These are phyloP conservation scores for Microhierax caerulescens DNA, from an alignment of 2,797 vertebrate genomes.

Conservation along the genomic window DNA sequence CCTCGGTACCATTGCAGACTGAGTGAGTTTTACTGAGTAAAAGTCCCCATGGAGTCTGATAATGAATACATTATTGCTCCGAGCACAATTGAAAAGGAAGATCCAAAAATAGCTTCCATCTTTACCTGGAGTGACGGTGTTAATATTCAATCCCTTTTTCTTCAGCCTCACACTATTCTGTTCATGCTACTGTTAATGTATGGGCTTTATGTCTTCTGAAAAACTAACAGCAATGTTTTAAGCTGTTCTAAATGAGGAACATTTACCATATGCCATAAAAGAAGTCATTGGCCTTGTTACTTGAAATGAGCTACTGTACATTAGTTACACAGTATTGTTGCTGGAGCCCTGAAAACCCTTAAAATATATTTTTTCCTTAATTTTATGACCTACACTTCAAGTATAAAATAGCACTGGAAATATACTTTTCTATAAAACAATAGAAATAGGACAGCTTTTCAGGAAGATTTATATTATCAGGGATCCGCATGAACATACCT, in stretches of 20 bases:
- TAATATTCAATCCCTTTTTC: conserved; percentile 53
- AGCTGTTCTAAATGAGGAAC: conserved; percentile 32
- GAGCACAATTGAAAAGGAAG: conserved; percentile 53
- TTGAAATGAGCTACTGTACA: conserved; percentile 31
- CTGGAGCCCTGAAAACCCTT: conserved; percentile 35
- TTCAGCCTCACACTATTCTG: conserved; percentile 5
- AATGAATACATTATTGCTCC: conserved; percentile 62
- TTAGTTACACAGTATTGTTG: not conserved
- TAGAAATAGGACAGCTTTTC: conserved; percentile 35
- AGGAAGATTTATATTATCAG: conserved; percentile 49
- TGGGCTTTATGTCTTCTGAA: not conserved
- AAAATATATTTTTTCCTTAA: conserved; percentile 37
- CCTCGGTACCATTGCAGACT: not conserved
- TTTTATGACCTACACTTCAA: conserved; percentile 28
- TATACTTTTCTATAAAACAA: conserved; percentile 46
- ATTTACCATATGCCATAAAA: not conserved
- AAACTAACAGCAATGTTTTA: conserved; percentile 42
- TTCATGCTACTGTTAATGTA: not conserved
- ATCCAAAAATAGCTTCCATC: conserved; percentile 56
- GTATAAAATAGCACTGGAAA: conserved; percentile 37
- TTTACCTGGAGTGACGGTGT: conserved; percentile 48
- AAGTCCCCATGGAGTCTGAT: conserved; percentile 31
- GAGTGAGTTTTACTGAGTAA: conserved; percentile 35
- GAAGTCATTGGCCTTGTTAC: conserved; percentile 26
- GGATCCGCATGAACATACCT: conserved; percentile 42